Evolutionary conservation across 2,888 invertebrate species (phyloP).

Genomic region (Chrysolina oricalcia): DNA sequence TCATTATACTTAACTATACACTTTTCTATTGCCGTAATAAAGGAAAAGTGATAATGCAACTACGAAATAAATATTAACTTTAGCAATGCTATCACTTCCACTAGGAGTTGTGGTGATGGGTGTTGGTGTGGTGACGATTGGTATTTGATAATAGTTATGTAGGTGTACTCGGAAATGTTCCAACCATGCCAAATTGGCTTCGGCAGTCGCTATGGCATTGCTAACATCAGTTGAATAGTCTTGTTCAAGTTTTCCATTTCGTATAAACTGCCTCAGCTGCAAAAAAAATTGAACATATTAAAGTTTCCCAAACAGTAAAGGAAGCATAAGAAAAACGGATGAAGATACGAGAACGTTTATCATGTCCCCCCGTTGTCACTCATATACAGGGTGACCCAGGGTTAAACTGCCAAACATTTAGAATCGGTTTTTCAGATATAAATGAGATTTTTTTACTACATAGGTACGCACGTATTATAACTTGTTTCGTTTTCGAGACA

Average conservation of each 20-base stretch:
- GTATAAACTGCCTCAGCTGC: slow-evolving; percentile 47
- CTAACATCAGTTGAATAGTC: slow-evolving; percentile 30
- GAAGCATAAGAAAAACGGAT: too few relatives aligned
- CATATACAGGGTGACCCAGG: too few relatives aligned
- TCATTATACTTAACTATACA: background rate
- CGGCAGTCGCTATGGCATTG: slow-evolving; percentile 37
- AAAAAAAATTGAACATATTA: slow-evolving; percentile 27
- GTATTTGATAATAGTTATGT: slow-evolving; percentile 33
- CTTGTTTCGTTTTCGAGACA: too few relatives aligned
- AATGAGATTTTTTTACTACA: too few relatives aligned
- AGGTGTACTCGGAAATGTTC: slow-evolving; percentile 38
- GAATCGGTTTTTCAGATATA: too few relatives aligned
- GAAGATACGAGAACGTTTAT: too few relatives aligned
- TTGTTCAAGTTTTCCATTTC: slow-evolving; percentile 22
- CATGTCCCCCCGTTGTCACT: too few relatives aligned
- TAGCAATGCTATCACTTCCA: background rate
- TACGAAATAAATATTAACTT: background rate
- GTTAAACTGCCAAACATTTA: too few relatives aligned
- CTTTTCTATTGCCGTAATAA: background rate
- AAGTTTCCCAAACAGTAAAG: too few relatives aligned
- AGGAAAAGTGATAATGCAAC: background rate
- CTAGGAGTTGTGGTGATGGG: background rate
- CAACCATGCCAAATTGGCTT: slow-evolving; percentile 47
- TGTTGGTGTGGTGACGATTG: background rate
- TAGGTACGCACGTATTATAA: too few relatives aligned